Percentiles rank a stretch among this genome's conserved stretches.
Evolutionary conservation across 2,888 invertebrate species (phyloP).

Genomic region (Autographa pulchrina): DNA sequence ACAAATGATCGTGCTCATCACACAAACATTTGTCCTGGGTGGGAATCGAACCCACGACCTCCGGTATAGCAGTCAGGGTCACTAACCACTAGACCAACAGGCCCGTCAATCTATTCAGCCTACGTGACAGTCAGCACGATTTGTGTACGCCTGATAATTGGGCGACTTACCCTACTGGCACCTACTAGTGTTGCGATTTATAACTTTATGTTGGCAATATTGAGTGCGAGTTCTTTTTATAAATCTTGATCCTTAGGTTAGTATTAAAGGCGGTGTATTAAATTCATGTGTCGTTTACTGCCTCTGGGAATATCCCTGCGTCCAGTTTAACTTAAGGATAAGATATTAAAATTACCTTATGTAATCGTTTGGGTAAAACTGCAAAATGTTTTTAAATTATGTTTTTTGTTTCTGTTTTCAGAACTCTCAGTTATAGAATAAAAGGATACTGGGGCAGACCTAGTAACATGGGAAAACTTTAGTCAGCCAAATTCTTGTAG

Average conservation of each 20-base stretch:
- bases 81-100: too few relatives aligned
- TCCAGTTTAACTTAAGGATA: neutral
- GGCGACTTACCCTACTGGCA: conserved; percentile 52
- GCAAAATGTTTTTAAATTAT: too few relatives aligned
- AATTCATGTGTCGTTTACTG: neutral
- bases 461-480: too few relatives aligned
- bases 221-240: neutral
- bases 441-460: too few relatives aligned
- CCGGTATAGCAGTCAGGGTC: too few relatives aligned
- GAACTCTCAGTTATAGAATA: too few relatives aligned
- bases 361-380: too few relatives aligned
- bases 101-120: conserved; percentile 55
- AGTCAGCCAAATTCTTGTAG: too few relatives aligned
- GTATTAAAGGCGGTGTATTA: neutral
- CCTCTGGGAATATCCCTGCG: neutral
- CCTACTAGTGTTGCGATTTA: conserved; percentile 34
- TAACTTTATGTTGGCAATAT: conserved; percentile 10
- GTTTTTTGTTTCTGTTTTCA: too few relatives aligned
- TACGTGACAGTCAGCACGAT: conserved; percentile 67
- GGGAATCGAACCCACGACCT: too few relatives aligned
- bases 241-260: conserved; percentile 1
- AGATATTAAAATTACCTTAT: neutral
- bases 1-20: too few relatives aligned
- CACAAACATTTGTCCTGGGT: too few relatives aligned
- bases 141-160: conserved; percentile 57